A percentile compares a stretch with the other conserved stretches of the same genome.
phyloP scores from a whole-genome alignment of 2,797 vertebrate species.

The Labeo calbasu region DNA sequence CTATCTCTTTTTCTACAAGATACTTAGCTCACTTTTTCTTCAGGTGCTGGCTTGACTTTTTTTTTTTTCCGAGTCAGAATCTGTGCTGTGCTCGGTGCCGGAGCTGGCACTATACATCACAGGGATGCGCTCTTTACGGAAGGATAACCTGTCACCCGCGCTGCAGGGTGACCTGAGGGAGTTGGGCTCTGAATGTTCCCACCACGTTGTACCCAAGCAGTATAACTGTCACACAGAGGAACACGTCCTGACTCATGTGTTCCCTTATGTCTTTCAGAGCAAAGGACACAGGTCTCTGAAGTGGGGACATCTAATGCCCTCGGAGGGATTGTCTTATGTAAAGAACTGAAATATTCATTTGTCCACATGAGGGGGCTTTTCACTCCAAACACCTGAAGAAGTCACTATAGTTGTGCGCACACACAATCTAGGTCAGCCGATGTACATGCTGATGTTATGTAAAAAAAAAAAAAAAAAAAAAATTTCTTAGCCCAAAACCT shows the following conservation, averaged over 20 bases:
- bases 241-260: conserved; percentile 57
- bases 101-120: conserved; percentile 21
- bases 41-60: conserved; percentile 23
- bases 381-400: conserved; percentile 53
- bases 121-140: conserved; percentile 32
- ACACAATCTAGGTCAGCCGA: conserved; percentile 46
- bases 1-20: neutral
- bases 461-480: neutral
- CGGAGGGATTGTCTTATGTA: conserved; percentile 58
- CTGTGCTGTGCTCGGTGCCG: neutral
- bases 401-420: conserved; percentile 11
- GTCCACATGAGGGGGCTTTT: conserved; percentile 53
- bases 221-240: conserved; percentile 60
- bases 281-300: conserved; percentile 55
- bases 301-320: conserved; percentile 59
- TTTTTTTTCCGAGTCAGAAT: neutral
- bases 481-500: neutral
- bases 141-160: conserved; percentile 29
- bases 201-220: conserved; percentile 51
- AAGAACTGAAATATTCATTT: conserved; percentile 66
- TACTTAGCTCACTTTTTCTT: conserved; percentile 23
- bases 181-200: conserved; percentile 53
- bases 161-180: conserved; percentile 51
- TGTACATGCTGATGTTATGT: neutral
- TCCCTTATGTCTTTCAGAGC: conserved; percentile 50